Evolutionary conservation across 2,888 invertebrate species (phyloP).

Genomic region (Rambutsinella grinnellia): DNA sequence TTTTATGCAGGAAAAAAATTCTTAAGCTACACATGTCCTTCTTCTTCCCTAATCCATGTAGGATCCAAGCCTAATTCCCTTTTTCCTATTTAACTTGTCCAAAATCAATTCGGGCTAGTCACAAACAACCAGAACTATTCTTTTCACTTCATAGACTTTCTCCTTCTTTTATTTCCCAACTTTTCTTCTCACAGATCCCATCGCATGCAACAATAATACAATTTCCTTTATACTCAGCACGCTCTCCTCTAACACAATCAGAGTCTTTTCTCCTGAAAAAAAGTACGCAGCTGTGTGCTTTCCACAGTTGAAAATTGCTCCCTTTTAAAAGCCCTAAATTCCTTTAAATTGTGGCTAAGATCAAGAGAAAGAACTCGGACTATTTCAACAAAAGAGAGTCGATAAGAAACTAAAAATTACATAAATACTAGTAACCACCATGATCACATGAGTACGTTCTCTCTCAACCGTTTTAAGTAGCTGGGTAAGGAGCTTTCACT

Average conservation of each 20-base stretch:
- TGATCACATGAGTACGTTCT: constrained; percentile 22
- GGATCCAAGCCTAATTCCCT: constrained; percentile 55
- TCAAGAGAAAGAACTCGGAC: constrained; percentile 32
- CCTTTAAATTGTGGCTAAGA: constrained; percentile 53
- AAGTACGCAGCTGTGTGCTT: constrained; percentile 19
- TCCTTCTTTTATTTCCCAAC: constrained; percentile 36
- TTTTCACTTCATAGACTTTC: constrained; percentile 20
- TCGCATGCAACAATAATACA: constrained; percentile 42
- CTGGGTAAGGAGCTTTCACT: constrained; percentile 47
- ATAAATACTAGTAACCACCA: not conserved
- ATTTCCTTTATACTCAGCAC: constrained; percentile 42
- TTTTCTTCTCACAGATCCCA: constrained; percentile 20
- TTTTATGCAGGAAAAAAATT: too few relatives aligned
- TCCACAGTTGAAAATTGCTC: constrained; percentile 51
- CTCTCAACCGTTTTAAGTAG: constrained; percentile 43
- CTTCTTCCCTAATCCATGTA: too few relatives aligned
- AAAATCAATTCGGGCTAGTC: constrained; percentile 57
- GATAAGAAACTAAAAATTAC: not conserved
- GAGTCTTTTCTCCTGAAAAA: not conserved
- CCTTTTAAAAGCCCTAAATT: constrained; percentile 50
- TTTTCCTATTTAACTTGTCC: constrained; percentile 48
- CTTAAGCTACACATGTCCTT: too few relatives aligned
- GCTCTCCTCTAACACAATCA: constrained; percentile 6
- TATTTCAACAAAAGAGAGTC: not conserved
- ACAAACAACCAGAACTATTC: too few relatives aligned